These are phyloP conservation scores for Rhinophrynus dorsalis DNA, from an alignment of 2,797 vertebrate species.

Conservation along the genomic window DNA sequence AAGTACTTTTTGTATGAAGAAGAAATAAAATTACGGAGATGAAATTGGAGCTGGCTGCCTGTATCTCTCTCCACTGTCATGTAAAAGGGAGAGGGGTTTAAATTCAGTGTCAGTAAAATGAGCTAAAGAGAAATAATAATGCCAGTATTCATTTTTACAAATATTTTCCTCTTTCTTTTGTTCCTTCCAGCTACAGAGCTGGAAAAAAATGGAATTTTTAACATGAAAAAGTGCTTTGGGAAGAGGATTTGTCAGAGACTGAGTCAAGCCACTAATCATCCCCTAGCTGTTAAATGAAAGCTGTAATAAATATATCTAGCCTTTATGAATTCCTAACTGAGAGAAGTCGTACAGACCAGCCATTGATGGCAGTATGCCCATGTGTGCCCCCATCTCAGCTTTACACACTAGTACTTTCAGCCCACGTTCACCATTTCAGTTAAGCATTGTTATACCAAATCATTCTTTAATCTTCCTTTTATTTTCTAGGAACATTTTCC, in stretches of 20 bases:
- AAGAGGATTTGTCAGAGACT: constrained; percentile 16
- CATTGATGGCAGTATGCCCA: background rate
- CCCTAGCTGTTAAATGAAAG: constrained; percentile 25
- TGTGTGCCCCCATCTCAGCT: background rate
- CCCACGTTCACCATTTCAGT: background rate
- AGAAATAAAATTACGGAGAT: too few species aligned
- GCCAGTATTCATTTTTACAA: too few species aligned
- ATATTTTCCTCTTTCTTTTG: constrained; percentile 35
- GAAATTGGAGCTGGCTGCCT: too few species aligned
- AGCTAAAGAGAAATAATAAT: too few species aligned
- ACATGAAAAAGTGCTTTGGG: constrained; percentile 34
- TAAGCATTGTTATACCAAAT: background rate
- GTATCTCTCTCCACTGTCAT: too few species aligned
- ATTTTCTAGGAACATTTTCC: background rate
- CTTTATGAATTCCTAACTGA: background rate
- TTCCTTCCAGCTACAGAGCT: constrained; percentile 6
- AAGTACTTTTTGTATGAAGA: too few species aligned
- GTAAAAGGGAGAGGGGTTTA: too few species aligned
- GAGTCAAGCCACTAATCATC: constrained; percentile 29
- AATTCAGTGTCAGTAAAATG: too few species aligned
- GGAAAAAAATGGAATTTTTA: constrained; percentile 32
- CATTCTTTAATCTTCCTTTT: background rate
- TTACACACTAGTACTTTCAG: background rate
- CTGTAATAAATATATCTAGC: constrained; percentile 1
- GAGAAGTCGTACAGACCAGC: background rate